Base-by-base conservation (phyloP, 1,140 invertebrate genomes). In the Drosophila pallidifrons region DNA sequence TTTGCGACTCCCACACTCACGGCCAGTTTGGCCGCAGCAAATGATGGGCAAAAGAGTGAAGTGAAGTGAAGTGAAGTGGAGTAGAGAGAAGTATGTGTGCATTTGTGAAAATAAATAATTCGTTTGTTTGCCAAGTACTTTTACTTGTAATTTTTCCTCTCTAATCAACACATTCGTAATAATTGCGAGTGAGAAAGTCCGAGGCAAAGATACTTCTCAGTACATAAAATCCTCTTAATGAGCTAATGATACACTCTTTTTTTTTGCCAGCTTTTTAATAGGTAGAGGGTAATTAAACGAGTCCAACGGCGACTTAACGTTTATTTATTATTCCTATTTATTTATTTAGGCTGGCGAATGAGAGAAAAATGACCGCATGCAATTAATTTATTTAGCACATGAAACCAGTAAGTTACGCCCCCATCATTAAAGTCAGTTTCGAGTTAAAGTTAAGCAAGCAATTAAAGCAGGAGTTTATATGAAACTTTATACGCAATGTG, bases 61-160 rank as follows among this genome's bases (percentile, higher is more conserved):
- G 20, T 20, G 20, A 20, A 20, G 20, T 20, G 20, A 3, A 13
- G 55, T 60, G 58, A 58, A 25, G 20, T 25, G 20, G 3, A 25
- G 20, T 25, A 0, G 3, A 25, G 20, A 11, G 54, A 69, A 60
- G 38, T 63, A 77, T 77, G 25, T 54, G 2, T 47, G 10, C 5
- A 61, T 78, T 74, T 61, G 47, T 32, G 59, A 46, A 59, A 66
- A 73, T 65, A 72, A 73, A 72, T 47, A 51, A 64, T 45, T 32
- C 60, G 57, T 35, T 49, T 79, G 43, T 79, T 73, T 77, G 30
- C 41, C 41, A 47, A 73, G 61, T 43, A 59, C 68, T 58, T 66
- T 59, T 52, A 57, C 58, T 58, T 32, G 25, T 43, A 25, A 25
- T 25, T n/a, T 28, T 59, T 7, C 16, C 28, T 46, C 5, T 25